Conservation (phyloP, 1,140 invertebrate genomes). For the Gryllus bimaculatus region DNA sequence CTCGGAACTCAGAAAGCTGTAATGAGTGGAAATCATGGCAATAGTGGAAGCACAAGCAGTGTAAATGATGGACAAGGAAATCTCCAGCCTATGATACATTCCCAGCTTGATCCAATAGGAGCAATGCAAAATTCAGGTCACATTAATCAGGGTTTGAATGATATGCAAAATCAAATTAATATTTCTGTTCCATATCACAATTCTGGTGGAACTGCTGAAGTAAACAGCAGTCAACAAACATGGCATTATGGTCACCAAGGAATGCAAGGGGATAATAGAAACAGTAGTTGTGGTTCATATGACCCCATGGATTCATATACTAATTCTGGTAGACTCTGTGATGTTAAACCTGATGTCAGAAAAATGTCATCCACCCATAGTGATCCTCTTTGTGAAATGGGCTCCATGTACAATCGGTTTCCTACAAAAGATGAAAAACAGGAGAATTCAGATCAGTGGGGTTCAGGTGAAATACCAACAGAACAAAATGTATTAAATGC, state of each 20-base stretch:
- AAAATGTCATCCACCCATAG: not conserved
- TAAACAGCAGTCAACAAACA: slow-evolving; percentile 10
- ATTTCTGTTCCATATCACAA: slow-evolving; percentile 12
- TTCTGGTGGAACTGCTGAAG: slow-evolving; percentile 8
- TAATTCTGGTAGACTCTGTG: not conserved
- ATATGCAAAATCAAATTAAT: slow-evolving; percentile 16
- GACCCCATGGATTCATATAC: not conserved
- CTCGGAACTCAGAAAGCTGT: not conserved
- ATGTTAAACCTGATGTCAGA: not conserved
- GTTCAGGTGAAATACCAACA: not conserved
- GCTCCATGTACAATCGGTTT: not conserved
- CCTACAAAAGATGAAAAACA: not conserved
- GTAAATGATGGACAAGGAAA: slow-evolving; percentile 8
- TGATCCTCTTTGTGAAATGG: not conserved
- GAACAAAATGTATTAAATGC: not conserved
- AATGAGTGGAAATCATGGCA: not conserved
- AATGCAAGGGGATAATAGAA: not conserved
- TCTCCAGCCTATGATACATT: slow-evolving; percentile 7
- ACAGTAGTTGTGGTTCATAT: not conserved
- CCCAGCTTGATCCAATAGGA: slow-evolving; percentile 6
- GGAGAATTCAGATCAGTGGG: not conserved
- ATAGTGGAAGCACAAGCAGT: not conserved
- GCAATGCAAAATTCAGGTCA: slow-evolving; percentile 6
- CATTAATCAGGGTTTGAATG: slow-evolving; percentile 1
- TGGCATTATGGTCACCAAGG: slow-evolving; percentile 9